A percentile compares a stretch with the other conserved stretches of the same genome.
Evolutionary conservation across 2,797 vertebrate species (phyloP).

Genomic region (Sebastolobus alascanus): DNA sequence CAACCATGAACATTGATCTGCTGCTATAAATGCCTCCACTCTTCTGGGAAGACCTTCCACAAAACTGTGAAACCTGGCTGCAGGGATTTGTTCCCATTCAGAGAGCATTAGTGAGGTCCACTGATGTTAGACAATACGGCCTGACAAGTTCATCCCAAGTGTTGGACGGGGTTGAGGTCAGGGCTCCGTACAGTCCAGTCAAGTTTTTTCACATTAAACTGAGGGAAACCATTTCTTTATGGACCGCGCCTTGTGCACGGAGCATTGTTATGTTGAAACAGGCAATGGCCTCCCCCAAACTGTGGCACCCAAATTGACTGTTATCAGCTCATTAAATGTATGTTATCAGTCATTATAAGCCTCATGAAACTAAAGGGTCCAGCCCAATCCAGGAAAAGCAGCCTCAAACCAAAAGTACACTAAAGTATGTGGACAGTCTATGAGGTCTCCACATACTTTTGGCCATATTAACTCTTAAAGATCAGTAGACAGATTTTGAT

Average conservation of each 20-base stretch:
- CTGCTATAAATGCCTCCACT: background rate
- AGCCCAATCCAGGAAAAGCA: background rate
- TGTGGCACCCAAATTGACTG: too few species aligned
- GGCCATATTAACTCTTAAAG: background rate
- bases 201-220: background rate
- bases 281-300: too few species aligned
- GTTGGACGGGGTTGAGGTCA: background rate
- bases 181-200: background rate
- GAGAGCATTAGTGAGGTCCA: background rate
- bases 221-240: background rate
- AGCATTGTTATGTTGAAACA: too few species aligned
- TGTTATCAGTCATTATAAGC: too few species aligned
- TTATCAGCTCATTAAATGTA: too few species aligned
- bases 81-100: background rate
- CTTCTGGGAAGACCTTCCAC: background rate
- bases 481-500: background rate
- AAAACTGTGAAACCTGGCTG: background rate
- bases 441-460: constrained; percentile 9
- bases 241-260: too few species aligned
- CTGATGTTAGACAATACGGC: background rate
- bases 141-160: background rate
- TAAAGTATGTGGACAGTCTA: background rate
- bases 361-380: background rate
- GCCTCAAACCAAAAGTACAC: background rate
- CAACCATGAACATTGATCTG: background rate